These are phyloP conservation scores for Montipora capricornis DNA, from an alignment of 64 coral and sea anemone genomes.

Conservation along the genomic window DNA sequence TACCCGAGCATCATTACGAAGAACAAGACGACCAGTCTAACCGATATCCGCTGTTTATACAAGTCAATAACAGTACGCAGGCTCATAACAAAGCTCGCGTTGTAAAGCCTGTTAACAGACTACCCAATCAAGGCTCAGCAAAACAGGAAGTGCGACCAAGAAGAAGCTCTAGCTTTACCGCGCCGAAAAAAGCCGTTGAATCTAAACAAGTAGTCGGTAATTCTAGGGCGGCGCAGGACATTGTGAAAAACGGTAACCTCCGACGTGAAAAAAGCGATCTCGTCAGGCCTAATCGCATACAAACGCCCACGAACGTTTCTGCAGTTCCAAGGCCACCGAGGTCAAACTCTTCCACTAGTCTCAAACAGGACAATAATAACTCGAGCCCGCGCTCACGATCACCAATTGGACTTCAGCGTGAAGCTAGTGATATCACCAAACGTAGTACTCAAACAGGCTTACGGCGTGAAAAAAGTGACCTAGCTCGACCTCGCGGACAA, in stretches of 20 bases:
- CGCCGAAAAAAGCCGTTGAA: constrained; percentile 16
- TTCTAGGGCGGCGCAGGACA: not conserved
- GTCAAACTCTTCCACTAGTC: constrained; percentile 14
- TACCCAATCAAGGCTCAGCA: not conserved
- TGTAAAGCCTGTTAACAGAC: constrained; percentile 11
- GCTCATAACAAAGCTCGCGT: constrained; percentile 51
- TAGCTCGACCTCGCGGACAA: constrained; percentile 30
- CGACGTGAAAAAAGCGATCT: constrained; percentile 73
- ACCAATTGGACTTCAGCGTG: constrained; percentile 34
- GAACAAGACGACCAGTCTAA: constrained; percentile 2
- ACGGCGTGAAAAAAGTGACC: constrained; percentile 73
- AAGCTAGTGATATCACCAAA: constrained; percentile 62
- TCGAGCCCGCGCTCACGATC: constrained; percentile 28
- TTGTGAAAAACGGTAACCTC: constrained; percentile 19
- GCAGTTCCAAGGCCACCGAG: not conserved
- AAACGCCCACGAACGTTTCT: constrained; percentile 3
- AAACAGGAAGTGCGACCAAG: not conserved
- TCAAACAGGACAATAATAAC: constrained; percentile 56
- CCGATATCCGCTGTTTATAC: constrained; percentile 73
- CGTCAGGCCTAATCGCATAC: constrained; percentile 12
- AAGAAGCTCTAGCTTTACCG: constrained; percentile 62
- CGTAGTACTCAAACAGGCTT: constrained; percentile 13
- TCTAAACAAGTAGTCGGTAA: not conserved
- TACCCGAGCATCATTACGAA: not conserved
- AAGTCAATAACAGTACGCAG: constrained; percentile 28